Conservation (phyloP, 2,888 invertebrate genomes). For the Melieria picta region DNA sequence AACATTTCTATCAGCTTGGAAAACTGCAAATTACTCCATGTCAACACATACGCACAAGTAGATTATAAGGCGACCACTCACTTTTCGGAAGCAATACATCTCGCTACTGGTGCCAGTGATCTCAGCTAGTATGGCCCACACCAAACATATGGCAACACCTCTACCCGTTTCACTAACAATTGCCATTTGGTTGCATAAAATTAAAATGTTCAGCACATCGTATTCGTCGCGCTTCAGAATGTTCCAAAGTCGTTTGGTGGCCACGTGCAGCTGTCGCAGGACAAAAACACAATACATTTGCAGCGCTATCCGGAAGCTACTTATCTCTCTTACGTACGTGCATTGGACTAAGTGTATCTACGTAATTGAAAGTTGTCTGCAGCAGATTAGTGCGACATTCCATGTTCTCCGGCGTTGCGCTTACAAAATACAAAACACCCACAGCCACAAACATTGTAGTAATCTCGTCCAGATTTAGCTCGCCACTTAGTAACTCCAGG, state of each 20-base stretch:
- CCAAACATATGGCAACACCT: constrained; percentile 48
- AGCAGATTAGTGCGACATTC: constrained; percentile 48
- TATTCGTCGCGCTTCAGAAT: constrained; percentile 42
- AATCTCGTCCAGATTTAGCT: constrained; percentile 48
- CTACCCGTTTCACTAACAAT: constrained; percentile 48
- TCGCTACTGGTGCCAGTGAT: constrained; percentile 44
- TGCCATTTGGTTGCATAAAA: constrained; percentile 47
- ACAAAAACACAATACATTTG: neutral
- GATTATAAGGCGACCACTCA: constrained; percentile 13
- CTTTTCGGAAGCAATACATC: constrained; percentile 51
- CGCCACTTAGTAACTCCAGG: constrained; percentile 40
- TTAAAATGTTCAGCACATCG: constrained; percentile 45
- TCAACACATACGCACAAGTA: too few relatives aligned
- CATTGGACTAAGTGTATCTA: constrained; percentile 49
- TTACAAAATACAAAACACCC: constrained; percentile 42
- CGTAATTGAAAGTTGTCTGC: constrained; percentile 49
- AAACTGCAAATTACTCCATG: constrained; percentile 36
- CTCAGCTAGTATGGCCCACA: constrained; percentile 49
- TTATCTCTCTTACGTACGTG: constrained; percentile 41
- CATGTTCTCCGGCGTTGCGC: constrained; percentile 41
- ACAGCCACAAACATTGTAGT: constrained; percentile 47
- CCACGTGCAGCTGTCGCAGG: constrained; percentile 47
- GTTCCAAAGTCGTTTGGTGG: constrained; percentile 46
- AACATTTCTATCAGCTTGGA: constrained; percentile 46
- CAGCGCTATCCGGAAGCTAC: neutral